Base-by-base conservation (phyloP, 2,113 vertebrate genomes). In the Machaerirhynchus nigripectus region DNA sequence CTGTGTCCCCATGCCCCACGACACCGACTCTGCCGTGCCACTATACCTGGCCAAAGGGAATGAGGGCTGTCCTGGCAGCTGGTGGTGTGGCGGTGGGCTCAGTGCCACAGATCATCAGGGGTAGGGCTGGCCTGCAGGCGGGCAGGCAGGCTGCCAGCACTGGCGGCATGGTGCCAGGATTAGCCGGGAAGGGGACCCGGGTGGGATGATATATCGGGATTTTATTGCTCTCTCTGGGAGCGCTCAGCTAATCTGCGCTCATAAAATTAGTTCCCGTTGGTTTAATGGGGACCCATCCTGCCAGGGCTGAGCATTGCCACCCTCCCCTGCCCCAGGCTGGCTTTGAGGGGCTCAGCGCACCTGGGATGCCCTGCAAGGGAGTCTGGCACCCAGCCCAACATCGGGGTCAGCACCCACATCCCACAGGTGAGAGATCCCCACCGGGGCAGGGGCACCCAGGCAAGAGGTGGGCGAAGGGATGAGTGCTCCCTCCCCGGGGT, bases 261-360 rank as follows among this genome's bases (percentile, higher is more conserved):
- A 37, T 42, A 44, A 93, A 93, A 96, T 95, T 85, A 92, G 87
- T 79, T 91, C 87, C 78, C 2, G 2, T 77, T 81, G 77, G 40
- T 90, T 84, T 89, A 89, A 65, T 6, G 3, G 65, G 52, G 39
- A 81, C 17, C 27, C 39, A 87, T 92, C 77, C 56, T 78, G 69
- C 39, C 1, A 4, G 35, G 33, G 52, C 80, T 56, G 47, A 92
- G 68, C n/a, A 44, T 24, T 1, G 2, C 39, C 57, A 89, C 24
- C 14, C 10, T 78, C 9, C 39, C 10, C 42, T 83, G 59, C 37
- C 37, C 39, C 11, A 6, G n/a, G n/a, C 30, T 44, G 49, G 31
- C 39, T 61, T 6, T 1, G 6, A 6, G 11, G 30, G 6, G 13
- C 15, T 56, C 55, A 33, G 55, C 0, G 0, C 7, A n/a, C 19